Conservation (phyloP, 2,113 vertebrate species). For the Mus spicilegus region DNA sequence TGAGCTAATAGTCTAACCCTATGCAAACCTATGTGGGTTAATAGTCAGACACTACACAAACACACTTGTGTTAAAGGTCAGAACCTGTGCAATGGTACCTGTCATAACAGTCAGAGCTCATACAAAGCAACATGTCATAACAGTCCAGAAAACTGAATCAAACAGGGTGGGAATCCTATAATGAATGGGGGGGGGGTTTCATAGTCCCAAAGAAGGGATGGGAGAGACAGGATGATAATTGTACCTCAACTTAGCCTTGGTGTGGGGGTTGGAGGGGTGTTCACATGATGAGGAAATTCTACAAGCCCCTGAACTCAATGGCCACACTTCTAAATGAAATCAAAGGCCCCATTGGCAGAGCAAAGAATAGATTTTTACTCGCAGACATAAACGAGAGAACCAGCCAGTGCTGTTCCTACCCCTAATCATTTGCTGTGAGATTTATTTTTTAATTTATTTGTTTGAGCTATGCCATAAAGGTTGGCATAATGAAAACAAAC, state of each 20-base stretch:
- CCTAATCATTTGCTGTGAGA: constrained; percentile 10
- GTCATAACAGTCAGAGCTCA: not conserved
- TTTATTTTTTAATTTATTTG: not conserved
- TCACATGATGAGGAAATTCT: constrained; percentile 15
- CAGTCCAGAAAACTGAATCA: not conserved
- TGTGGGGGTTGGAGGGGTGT: not conserved
- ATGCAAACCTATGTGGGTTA: not conserved
- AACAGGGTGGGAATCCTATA: not conserved
- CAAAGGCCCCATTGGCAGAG: not conserved
- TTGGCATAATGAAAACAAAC: constrained; percentile 28
- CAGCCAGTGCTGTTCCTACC: not conserved
- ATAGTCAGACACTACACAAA: not conserved
- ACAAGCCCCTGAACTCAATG: not conserved
- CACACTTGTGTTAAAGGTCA: not conserved
- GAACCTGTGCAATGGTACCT: not conserved
- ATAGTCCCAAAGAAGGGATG: not conserved
- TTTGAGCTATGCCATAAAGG: not conserved
- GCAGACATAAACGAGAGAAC: not conserved
- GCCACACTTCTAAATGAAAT: not conserved
- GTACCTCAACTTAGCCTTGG: not conserved
- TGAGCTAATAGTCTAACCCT: not conserved
- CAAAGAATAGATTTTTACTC: not conserved
- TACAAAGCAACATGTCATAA: not conserved
- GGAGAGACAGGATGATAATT: not conserved
- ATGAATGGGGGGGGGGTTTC: not conserved